These are phyloP conservation scores for Gila robusta DNA, from an alignment of 2,797 vertebrate species.

Conservation along the genomic window DNA sequence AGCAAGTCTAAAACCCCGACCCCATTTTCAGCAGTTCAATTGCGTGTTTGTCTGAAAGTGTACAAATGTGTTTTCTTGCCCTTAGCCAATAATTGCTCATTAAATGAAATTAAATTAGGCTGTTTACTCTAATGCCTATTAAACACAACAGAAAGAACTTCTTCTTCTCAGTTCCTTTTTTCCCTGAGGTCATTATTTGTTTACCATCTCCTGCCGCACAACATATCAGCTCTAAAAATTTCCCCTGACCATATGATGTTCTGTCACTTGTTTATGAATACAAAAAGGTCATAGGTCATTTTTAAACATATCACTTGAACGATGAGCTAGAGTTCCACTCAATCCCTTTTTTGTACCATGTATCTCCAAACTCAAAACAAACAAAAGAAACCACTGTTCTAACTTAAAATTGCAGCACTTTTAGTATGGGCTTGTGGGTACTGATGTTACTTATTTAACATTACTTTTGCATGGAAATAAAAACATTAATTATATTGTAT, in stretches of 20 bases:
- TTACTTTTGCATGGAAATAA: not conserved
- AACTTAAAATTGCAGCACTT: not conserved
- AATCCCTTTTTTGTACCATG: not conserved
- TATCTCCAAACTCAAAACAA: conserved; percentile 14
- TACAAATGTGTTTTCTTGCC: conserved; percentile 45
- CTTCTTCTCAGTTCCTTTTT: conserved; percentile 45
- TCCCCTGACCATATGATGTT: conserved; percentile 44
- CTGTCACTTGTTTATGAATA: conserved; percentile 49
- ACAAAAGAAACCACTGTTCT: not conserved
- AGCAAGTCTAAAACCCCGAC: not conserved
- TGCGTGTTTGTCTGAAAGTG: conserved; percentile 35
- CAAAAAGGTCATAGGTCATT: conserved; percentile 14
- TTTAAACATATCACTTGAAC: conserved; percentile 12
- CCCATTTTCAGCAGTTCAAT: conserved; percentile 9
- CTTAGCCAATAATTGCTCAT: conserved; percentile 52
- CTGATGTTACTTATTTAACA: not conserved
- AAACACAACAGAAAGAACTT: conserved; percentile 47
- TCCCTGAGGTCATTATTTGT: conserved; percentile 49
- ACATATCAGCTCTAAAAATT: conserved; percentile 42
- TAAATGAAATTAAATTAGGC: conserved; percentile 49
- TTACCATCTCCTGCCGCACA: conserved; percentile 48
- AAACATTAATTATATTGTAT: not conserved
- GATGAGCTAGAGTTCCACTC: not conserved
- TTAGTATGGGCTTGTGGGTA: not conserved
- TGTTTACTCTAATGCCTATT: conserved; percentile 56